phyloP scores from a whole-genome alignment of 2,888 invertebrate species.

The Mythimna loreyi region DNA sequence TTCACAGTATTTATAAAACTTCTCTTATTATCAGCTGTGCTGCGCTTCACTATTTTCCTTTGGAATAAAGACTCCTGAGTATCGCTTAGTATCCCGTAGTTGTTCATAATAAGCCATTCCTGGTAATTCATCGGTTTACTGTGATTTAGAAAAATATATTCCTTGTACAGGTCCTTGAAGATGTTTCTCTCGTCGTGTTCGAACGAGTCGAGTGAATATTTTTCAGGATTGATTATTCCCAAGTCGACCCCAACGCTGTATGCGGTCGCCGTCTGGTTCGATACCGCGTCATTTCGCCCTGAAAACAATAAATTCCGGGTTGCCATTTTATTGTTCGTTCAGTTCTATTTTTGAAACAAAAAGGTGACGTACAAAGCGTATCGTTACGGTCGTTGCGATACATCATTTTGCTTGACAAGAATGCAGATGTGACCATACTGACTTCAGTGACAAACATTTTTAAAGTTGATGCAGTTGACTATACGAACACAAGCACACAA shows the following conservation, averaged over 20 bases:
- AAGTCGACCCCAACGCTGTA: slow-evolving; percentile 74
- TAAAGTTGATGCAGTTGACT: not conserved
- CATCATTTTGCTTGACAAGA: slow-evolving; percentile 60
- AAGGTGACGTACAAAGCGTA: slow-evolving; percentile 54
- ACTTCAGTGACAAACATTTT: slow-evolving; percentile 15
- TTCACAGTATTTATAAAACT: slow-evolving; percentile 75
- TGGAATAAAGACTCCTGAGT: slow-evolving; percentile 77
- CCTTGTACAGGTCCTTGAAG: slow-evolving; percentile 75
- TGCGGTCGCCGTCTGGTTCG: slow-evolving; percentile 68
- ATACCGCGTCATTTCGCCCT: slow-evolving; percentile 63
- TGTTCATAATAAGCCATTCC: slow-evolving; percentile 81
- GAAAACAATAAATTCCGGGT: slow-evolving; percentile 66
- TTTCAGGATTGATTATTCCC: slow-evolving; percentile 81
- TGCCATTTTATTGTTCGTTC: slow-evolving; percentile 61
- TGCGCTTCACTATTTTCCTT: slow-evolving; percentile 76
- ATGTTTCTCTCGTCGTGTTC: slow-evolving; percentile 74
- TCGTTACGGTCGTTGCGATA: slow-evolving; percentile 57
- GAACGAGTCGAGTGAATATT: slow-evolving; percentile 78
- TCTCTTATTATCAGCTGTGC: slow-evolving; percentile 74
- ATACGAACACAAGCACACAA: not conserved
- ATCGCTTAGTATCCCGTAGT: slow-evolving; percentile 78
- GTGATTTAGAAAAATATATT: slow-evolving; percentile 70
- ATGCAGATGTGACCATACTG: slow-evolving; percentile 58
- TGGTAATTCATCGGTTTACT: slow-evolving; percentile 75
- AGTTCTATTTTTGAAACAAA: slow-evolving; percentile 60